phyloP scores from a whole-genome alignment of 2,797 vertebrate species.

The Tiaroga cobitis region DNA sequence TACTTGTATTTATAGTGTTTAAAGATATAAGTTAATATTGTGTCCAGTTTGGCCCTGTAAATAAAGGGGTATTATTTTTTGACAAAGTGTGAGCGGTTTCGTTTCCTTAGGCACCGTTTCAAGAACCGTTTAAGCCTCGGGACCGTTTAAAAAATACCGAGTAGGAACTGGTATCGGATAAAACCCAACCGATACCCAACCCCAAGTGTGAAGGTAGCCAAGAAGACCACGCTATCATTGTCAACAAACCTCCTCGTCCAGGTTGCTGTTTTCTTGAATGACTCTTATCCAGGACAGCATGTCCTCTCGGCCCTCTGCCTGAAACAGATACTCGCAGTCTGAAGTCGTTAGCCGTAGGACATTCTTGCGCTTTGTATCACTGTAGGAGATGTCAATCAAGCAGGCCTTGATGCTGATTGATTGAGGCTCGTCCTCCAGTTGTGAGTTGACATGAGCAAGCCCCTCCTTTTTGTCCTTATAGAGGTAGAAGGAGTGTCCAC shows the following conservation, averaged over 20 bases:
- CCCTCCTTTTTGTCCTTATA: constrained; percentile 96
- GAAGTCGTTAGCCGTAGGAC: constrained; percentile 95
- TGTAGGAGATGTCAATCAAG: constrained; percentile 97
- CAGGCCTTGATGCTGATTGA: constrained; percentile 93
- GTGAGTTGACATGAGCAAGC: constrained; percentile 71
- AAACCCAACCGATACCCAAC: no score
- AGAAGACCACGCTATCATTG: not conserved
- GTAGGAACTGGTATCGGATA: no score
- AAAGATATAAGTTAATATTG: no score
- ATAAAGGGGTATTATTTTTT: no score
- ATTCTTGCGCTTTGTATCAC: constrained; percentile 96
- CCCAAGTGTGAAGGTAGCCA: not conserved
- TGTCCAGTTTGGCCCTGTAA: no score
- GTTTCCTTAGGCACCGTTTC: no score
- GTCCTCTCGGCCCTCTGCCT: constrained; percentile 94
- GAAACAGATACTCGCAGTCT: constrained; percentile 93
- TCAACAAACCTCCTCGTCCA: constrained; percentile 88
- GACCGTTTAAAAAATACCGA: no score
- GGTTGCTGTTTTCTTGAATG: constrained; percentile 94
- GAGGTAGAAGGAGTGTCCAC: constrained; percentile 88
- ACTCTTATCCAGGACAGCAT: constrained; percentile 95
- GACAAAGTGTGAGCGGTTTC: no score
- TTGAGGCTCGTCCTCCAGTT: constrained; percentile 88
- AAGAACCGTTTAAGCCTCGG: no score
- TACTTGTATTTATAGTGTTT: no score